Evolutionary conservation across 2,113 vertebrate genomes (phyloP).

Genomic region (Bucco capensis): DNA sequence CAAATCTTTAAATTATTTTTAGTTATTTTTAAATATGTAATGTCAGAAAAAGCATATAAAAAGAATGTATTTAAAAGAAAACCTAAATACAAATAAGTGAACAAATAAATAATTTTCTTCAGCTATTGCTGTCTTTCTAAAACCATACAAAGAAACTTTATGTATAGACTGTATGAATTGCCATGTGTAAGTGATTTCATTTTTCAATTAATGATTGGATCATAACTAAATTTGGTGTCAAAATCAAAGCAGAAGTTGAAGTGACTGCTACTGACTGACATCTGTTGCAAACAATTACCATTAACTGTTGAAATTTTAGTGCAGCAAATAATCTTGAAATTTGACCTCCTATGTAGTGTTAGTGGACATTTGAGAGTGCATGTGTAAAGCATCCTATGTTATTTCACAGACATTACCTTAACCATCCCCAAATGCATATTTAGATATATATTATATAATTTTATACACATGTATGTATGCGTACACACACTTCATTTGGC

Average conservation of each 20-base stretch:
- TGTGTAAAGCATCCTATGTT: conserved; percentile 61
- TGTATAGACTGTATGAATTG: conserved; percentile 50
- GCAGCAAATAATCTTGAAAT: conserved; percentile 45
- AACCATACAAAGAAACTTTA: conserved; percentile 51
- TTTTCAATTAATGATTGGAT: conserved; percentile 69
- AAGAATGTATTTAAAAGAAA: conserved; percentile 78
- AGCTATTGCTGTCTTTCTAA: conserved; percentile 61
- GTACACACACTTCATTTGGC: conserved; percentile 77
- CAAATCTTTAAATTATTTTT: conserved; percentile 79
- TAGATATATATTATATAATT: conserved; percentile 74
- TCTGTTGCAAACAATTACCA: conserved; percentile 27
- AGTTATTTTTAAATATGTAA: conserved; percentile 74
- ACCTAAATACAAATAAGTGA: conserved; percentile 73
- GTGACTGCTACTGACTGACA: conserved; percentile 47
- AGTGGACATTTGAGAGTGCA: conserved; percentile 53
- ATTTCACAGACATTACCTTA: conserved; percentile 71
- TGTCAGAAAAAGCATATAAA: conserved; percentile 83
- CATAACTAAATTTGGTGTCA: conserved; percentile 45
- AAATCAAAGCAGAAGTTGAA: conserved; percentile 67
- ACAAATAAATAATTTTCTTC: conserved; percentile 79
- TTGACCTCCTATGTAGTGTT: conserved; percentile 40
- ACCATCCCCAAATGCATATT: conserved; percentile 71
- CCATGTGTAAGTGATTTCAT: conserved; percentile 61
- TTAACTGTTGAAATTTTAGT: conserved; percentile 39
- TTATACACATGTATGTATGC: conserved; percentile 74